These are phyloP conservation scores for Proisotoma minuta DNA, from an alignment of 2,888 invertebrate genomes.

Conservation along the genomic window DNA sequence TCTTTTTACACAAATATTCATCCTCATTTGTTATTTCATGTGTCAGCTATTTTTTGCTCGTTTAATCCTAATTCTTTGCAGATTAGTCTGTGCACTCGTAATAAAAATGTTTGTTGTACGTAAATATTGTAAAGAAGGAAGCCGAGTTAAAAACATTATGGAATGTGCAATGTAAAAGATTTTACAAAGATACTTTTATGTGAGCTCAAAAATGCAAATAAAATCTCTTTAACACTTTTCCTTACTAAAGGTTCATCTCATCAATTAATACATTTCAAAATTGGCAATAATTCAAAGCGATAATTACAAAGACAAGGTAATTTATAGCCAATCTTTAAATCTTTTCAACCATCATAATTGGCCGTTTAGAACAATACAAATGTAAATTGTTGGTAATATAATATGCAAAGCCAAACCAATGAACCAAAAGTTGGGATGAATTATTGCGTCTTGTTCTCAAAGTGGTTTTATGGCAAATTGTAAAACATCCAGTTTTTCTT, in stretches of 20 bases:
- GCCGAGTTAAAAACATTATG: no score
- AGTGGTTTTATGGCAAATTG: not conserved
- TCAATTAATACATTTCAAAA: slow-evolving; percentile 4
- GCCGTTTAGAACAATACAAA: slow-evolving; percentile 4
- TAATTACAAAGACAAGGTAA: not conserved
- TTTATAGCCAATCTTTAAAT: slow-evolving; percentile 9
- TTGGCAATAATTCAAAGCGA: slow-evolving; percentile 1
- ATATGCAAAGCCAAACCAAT: not conserved
- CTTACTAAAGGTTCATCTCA: slow-evolving; percentile 8
- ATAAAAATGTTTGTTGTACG: no score
- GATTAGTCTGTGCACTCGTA: not conserved
- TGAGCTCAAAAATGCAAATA: slow-evolving; percentile 4
- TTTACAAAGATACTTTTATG: no score
- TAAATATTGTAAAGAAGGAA: no score
- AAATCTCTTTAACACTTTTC: slow-evolving; percentile 2
- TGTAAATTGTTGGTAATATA: slow-evolving; percentile 5
- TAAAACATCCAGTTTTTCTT: slow-evolving; percentile 1
- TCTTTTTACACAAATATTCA: slow-evolving; percentile 35
- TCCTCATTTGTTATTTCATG: slow-evolving; percentile 30
- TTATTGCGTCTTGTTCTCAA: not conserved
- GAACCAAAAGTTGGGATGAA: not conserved
- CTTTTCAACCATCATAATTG: slow-evolving; percentile 9
- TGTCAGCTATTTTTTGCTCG: slow-evolving; percentile 5
- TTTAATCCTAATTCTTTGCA: slow-evolving; percentile 10
- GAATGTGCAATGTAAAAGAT: no score